Evolutionary conservation across 2,797 vertebrate species (phyloP).

Genomic region (Perodicticus potto): DNA sequence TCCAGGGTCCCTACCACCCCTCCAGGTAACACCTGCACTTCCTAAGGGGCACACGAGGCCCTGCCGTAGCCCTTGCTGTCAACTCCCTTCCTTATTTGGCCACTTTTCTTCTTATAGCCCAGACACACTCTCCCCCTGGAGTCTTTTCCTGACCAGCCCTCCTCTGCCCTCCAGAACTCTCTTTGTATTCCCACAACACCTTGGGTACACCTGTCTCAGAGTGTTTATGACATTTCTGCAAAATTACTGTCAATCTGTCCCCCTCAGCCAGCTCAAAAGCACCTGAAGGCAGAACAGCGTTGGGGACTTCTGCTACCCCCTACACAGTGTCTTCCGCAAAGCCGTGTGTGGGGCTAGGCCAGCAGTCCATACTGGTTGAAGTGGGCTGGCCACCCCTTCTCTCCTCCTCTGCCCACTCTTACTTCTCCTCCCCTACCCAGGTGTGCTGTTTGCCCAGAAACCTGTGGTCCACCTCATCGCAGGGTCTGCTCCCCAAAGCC

Average conservation of each 20-base stretch:
- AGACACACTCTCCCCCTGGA: background rate
- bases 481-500: conserved; percentile 91
- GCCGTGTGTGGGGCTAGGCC: too few relatives aligned
- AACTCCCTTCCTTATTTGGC: background rate
- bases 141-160: background rate
- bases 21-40: background rate
- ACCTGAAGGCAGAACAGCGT: background rate
- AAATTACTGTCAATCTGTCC: background rate
- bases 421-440: conserved; percentile 83
- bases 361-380: background rate
- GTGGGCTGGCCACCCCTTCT: rapidly evolving
- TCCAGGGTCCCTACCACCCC: background rate
- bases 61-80: background rate
- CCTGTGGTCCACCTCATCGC: conserved; percentile 90
- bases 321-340: rapidly evolving
- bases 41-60: background rate
- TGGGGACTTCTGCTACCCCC: background rate
- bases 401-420: rapidly evolving
- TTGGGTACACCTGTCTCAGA: background rate
- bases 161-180: background rate
- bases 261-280: background rate
- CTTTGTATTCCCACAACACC: background rate
- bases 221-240: background rate
- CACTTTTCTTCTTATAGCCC: background rate
- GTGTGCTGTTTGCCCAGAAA: conserved; percentile 97